Evolutionary conservation across 2,888 invertebrate species (phyloP), one percentile per base, ranked within the genome.

Genomic region (Aphidius colemani): DNA sequence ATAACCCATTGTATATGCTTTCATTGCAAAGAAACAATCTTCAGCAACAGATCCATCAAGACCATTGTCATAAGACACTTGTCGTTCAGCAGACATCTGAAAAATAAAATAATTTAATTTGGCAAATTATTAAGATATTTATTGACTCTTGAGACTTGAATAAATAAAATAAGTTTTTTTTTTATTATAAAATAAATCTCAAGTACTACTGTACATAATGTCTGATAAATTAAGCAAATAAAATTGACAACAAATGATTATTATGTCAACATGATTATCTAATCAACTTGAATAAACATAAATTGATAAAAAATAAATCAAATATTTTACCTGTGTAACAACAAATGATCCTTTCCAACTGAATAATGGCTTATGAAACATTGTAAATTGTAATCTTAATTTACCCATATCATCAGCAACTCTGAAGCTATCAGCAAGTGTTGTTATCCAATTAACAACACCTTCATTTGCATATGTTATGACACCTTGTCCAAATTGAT

Each of bases 331-430:
- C 90, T 96, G 95, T 69, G 96, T 96, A 8, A 98, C 96, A 70
- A 98, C 97, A 84, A 93, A 98, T 51, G 97, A 97, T 67, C 98
- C 98, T 84, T 98, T 98, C 96, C 97, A 97, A 82, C 96, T 96
- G 83, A 98, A 96, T 63, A 96, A 85, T 13, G 98, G 97, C 80
- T 93, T 94, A 81, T 97, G 96, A 82, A 98, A 96, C 83, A 94
- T 85, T 75, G 91, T 91, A 79, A 98, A 96, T 82, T 97, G 97
- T 69, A 95, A 86, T 74, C 96, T 87, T 62, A 98, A 84, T 83
- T 98, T 98, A 64, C 98, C 98, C 96, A 98, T 96, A 78, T 98
- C 98, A 84, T 98, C 97, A 39, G 96, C 93, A 1, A 98, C 97
- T 69, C 98, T 88, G 82, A 94, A 97, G 78, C 95, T 95, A 80